Percentiles rank a stretch among this genome's conserved stretches.
Conservation (phyloP, 2,113 vertebrate species). For the Odocoileus virginianus region DNA sequence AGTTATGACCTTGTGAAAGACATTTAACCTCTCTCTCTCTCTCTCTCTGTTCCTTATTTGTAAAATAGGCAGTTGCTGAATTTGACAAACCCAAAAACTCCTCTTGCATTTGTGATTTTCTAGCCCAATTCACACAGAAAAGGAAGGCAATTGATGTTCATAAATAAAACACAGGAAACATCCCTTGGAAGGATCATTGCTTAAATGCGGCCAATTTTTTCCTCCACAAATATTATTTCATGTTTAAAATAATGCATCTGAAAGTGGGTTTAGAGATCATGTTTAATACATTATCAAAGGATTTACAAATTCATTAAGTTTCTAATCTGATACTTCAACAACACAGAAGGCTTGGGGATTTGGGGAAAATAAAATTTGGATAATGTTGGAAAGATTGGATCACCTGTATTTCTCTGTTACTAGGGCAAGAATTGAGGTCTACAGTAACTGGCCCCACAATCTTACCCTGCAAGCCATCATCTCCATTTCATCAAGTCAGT, state of each 20-base stretch:
- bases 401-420: background rate
- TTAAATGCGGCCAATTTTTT: background rate
- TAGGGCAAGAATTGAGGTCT: background rate
- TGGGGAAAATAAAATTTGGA: background rate
- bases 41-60: background rate
- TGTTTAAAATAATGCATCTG: slow-evolving; percentile 10
- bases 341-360: background rate
- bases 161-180: slow-evolving; percentile 29
- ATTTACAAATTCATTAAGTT: background rate
- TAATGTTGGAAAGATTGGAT: background rate
- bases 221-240: background rate
- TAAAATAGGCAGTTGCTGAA: background rate
- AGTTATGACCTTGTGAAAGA: background rate
- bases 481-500: background rate
- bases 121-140: slow-evolving; percentile 36
- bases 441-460: accelerated
- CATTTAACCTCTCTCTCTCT: background rate
- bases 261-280: background rate
- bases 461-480: background rate
- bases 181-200: background rate
- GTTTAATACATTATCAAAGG: background rate
- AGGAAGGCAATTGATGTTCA: background rate
- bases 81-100: background rate
- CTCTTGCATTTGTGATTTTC: slow-evolving; percentile 43
- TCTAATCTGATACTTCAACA: background rate